phyloP scores from a whole-genome alignment of 2,797 vertebrate genomes.

The Luscinia luscinia region DNA sequence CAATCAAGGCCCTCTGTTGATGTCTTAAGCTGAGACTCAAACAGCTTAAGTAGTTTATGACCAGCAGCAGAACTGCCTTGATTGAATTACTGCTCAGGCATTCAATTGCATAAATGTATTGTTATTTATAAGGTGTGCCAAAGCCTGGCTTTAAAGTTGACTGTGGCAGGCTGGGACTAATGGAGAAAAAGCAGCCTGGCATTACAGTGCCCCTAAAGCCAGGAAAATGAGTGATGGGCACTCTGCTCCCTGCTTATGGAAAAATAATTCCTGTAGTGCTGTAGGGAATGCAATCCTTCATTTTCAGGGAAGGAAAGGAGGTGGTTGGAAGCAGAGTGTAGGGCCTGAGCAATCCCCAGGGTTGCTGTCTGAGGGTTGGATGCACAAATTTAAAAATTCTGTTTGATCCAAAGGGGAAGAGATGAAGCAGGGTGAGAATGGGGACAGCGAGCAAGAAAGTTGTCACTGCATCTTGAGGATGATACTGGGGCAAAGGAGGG shows the following conservation, averaged over 20 bases:
- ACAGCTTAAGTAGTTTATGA: constrained; percentile 52
- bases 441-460: fast-evolving
- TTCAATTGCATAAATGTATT: constrained; percentile 59
- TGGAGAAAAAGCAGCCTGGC: constrained; percentile 21
- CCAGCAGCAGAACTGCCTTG: constrained; percentile 26
- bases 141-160: constrained; percentile 37
- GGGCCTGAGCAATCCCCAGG: not conserved
- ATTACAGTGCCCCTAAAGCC: not conserved
- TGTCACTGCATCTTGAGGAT: not conserved
- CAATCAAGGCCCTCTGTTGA: constrained; percentile 26
- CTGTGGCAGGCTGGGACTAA: constrained; percentile 39
- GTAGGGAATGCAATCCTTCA: constrained; percentile 11
- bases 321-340: not conserved
- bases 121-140: constrained; percentile 54
- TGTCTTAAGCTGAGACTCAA: constrained; percentile 37
- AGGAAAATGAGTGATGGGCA: constrained; percentile 30
- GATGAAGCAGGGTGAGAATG: not conserved
- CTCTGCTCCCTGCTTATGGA: not conserved
- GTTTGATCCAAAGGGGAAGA: not conserved
- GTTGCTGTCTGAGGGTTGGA: not conserved
- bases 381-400: not conserved
- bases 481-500: not conserved
- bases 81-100: constrained; percentile 55
- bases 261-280: constrained; percentile 17
- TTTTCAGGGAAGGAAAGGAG: not conserved